Evolutionary conservation across 2,797 vertebrate genomes (phyloP).

Genomic region (Pseudochirops cupreus): DNA sequence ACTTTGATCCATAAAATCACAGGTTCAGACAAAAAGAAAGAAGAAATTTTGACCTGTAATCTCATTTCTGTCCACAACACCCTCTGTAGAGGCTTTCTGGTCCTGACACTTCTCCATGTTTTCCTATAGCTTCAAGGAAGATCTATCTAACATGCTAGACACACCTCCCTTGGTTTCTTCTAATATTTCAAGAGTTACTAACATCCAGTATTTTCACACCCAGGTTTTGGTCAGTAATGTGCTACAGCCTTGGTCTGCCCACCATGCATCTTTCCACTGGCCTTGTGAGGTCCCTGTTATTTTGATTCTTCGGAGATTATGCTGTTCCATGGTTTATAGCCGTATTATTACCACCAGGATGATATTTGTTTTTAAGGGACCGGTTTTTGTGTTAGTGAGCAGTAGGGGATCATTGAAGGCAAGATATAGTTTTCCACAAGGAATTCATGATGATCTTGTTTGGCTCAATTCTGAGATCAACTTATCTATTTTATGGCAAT

Average conservation of each 20-base stretch:
- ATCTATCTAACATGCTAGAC: not conserved
- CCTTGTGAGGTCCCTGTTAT: not conserved
- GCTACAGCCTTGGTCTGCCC: not conserved
- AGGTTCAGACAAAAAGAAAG: not conserved
- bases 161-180: not conserved
- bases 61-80: not conserved
- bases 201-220: not conserved
- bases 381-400: not conserved
- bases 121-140: not conserved
- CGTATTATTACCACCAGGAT: not conserved
- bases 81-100: not conserved
- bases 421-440: not conserved
- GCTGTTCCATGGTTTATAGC: not conserved
- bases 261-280: not conserved
- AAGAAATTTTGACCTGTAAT: not conserved
- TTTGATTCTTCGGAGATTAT: not conserved
- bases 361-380: not conserved
- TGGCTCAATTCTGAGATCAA: not conserved
- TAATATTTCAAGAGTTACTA: not conserved
- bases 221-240: not conserved
- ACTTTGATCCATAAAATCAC: not conserved
- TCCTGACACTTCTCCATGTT: not conserved
- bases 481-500: not conserved
- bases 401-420: not conserved
- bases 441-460: not conserved